Base-by-base conservation (phyloP, 2,797 vertebrate species). In the Epinephelus malabaricus region DNA sequence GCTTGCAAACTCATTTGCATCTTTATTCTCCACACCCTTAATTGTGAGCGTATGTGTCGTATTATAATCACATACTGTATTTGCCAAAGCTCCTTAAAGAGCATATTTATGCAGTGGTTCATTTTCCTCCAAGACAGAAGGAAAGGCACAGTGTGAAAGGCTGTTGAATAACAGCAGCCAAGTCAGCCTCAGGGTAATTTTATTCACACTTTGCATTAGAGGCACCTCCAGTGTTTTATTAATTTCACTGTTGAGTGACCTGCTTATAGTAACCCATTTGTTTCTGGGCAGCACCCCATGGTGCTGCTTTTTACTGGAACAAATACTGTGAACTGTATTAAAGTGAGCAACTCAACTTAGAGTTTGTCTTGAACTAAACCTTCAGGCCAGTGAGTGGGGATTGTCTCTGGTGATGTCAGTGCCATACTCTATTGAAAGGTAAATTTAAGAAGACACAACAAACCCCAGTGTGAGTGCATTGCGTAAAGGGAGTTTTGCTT, bases 221-320 rank as follows among this genome's bases (percentile, higher is more conserved):
- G 76, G 78, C 84, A 91, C 86, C 88, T 90, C 82, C 67, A 69
- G 80, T 83, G 75, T 93, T 90, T 88, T 80, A 73, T 88, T 93
- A 93, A 94, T 94, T 94, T 94, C 92, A 94, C 88, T 72, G 88
- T 88, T 93, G 91, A 94, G 73, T 90, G 87, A 90, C 82, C 89
- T 85, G 89, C 84, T 82, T 86, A 47, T 76, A 81, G 76, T 86
- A 87, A 91, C 79, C 79, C 85, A 78, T 87, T 84, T 91, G 87
- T 82, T 87, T 90, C 88, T 82, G 76, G 79, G 78, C 85, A 88
- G 75, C 79, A 79, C 84, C 87, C 77, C 79, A 61, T 51, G 75
- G 81, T 83, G 79, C 72, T 61, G 77, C 70, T 63, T 81, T 85
- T 90, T 83, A 81, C 68, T 82, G 72, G 70, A 90, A 87, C 78